Conservation (phyloP, 2,113 vertebrate species). For the Callithrix jacchus region DNA sequence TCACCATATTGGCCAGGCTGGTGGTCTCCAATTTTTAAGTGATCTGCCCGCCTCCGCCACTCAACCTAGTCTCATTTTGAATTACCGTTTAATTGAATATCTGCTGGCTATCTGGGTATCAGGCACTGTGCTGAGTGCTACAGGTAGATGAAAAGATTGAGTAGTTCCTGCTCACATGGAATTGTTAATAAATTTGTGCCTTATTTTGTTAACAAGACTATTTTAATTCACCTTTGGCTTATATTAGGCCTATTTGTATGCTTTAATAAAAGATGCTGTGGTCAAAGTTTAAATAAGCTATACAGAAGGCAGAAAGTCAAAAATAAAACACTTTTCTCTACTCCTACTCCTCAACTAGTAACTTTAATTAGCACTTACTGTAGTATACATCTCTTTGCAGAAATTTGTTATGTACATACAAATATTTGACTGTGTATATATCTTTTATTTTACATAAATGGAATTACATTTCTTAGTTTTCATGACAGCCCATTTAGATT, state of each 20-base stretch:
- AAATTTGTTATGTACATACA: neutral
- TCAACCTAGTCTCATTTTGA: neutral
- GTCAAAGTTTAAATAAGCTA: constrained; percentile 25
- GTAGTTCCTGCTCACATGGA: constrained; percentile 8
- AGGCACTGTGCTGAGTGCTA: neutral
- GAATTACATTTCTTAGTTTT: constrained; percentile 14
- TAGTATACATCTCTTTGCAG: neutral
- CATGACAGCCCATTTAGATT: neutral
- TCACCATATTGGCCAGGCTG: too few species aligned
- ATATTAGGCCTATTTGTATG: neutral
- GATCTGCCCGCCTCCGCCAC: too few species aligned
- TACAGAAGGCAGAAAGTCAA: neutral
- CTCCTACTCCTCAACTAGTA: neutral
- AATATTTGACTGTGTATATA: neutral
- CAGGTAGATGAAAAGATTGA: neutral
- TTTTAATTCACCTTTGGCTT: constrained; percentile 17
- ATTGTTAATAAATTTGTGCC: neutral
- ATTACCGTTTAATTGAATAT: constrained; percentile 13
- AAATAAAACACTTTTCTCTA: neutral
- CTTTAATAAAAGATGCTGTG: neutral
- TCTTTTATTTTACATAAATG: neutral
- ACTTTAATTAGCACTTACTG: constrained; percentile 13
- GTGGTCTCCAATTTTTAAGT: too few species aligned
- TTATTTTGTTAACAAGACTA: neutral
- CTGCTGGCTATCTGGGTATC: neutral